Conservation (phyloP, 2,113 vertebrate genomes). For the Felis chaus region DNA sequence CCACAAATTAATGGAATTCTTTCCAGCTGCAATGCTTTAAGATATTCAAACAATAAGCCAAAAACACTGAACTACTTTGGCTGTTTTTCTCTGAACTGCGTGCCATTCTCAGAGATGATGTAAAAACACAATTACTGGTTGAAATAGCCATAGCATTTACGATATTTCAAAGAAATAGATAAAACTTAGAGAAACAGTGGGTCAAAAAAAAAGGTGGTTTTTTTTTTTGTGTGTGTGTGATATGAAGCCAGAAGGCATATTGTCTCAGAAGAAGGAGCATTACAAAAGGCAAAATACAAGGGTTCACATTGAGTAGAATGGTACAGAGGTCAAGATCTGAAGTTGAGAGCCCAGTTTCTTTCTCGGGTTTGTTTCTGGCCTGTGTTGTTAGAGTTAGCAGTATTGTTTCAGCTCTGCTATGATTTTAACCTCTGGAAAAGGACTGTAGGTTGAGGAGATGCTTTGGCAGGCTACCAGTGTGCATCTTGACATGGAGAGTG, state of each 20-base stretch:
- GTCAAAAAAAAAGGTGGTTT: slow-evolving; percentile 30
- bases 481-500: neutral
- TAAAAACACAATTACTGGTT: slow-evolving; percentile 79
- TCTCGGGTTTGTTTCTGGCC: neutral
- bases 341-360: neutral
- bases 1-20: slow-evolving; percentile 87
- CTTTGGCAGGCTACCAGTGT: neutral
- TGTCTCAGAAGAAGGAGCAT: neutral
- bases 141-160: slow-evolving; percentile 70
- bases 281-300: slow-evolving; percentile 31
- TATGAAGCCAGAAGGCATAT: slow-evolving; percentile 63
- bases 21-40: slow-evolving; percentile 85
- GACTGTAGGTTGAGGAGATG: neutral
- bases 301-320: neutral
- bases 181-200: slow-evolving; percentile 39
- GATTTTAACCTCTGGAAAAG: neutral
- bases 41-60: slow-evolving; percentile 84
- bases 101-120: slow-evolving; percentile 77
- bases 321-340: neutral
- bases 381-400: neutral
- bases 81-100: slow-evolving; percentile 70
- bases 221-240: neutral
- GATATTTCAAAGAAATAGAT: slow-evolving; percentile 66
- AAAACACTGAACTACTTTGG: slow-evolving; percentile 76
- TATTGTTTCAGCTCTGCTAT: neutral